phyloP scores from a whole-genome alignment of 1,140 invertebrate species.

The Zelostemma sp. region DNA sequence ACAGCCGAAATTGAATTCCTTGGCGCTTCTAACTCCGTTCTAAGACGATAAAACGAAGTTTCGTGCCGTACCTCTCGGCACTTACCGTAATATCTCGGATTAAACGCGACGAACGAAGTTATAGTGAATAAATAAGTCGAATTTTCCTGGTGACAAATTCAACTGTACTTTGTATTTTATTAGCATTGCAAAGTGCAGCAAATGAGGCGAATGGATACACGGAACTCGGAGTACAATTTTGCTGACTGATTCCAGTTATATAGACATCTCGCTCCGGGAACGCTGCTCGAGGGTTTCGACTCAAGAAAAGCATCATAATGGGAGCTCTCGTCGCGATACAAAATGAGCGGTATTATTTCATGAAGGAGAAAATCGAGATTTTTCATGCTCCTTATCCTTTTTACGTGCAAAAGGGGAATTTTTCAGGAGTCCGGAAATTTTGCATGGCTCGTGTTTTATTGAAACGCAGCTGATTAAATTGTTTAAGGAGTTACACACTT shows the following conservation, averaged over 20 bases:
- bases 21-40: not conserved
- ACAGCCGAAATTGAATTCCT: not conserved
- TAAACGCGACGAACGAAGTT: not conserved
- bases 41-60: not conserved
- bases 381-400: not conserved
- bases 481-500: too few relatives aligned
- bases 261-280: not conserved
- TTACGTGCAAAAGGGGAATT: not conserved
- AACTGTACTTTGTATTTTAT: not conserved
- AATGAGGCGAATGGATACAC: not conserved
- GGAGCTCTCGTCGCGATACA: not conserved
- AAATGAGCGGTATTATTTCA: slow-evolving; percentile 1
- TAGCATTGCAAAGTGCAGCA: not conserved
- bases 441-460: not conserved
- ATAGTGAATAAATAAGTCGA: not conserved
- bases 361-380: not conserved
- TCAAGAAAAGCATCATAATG: not conserved
- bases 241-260: not conserved
- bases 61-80: not conserved
- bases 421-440: not conserved
- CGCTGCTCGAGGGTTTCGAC: not conserved
- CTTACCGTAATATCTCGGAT: not conserved
- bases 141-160: not conserved
- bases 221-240: not conserved
- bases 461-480: too few relatives aligned